These are phyloP conservation scores for Anabacerthia variegaticeps DNA, from an alignment of 2,797 vertebrate species.

Conservation along the genomic window DNA sequence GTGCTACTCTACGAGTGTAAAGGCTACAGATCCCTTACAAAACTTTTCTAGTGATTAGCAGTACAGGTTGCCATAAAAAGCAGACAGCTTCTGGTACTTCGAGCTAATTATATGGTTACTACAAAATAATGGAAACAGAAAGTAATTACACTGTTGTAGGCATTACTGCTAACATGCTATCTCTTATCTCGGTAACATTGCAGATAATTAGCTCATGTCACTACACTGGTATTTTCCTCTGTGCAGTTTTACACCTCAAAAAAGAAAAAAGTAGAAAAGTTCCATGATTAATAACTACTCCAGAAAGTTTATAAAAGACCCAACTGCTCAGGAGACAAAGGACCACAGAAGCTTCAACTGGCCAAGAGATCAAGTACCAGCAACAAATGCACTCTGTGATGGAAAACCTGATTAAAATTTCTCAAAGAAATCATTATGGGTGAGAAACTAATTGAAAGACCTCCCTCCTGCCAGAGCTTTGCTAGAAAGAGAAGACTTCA, in stretches of 20 bases:
- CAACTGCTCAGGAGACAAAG: constrained; percentile 39
- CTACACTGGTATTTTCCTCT: background rate
- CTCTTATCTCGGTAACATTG: constrained; percentile 6
- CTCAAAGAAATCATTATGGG: constrained; percentile 73
- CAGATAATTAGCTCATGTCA: constrained; percentile 39
- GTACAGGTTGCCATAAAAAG: constrained; percentile 47
- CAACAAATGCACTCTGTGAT: constrained; percentile 56
- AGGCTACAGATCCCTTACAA: background rate
- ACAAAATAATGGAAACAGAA: constrained; percentile 32
- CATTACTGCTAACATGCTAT: constrained; percentile 39
- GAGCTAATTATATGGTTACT: constrained; percentile 41
- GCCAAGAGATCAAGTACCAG: constrained; percentile 62
- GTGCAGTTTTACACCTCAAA: background rate
- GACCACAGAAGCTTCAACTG: constrained; percentile 39
- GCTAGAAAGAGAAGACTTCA: constrained; percentile 62
- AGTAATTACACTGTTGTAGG: constrained; percentile 27
- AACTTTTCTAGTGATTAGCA: constrained; percentile 44
- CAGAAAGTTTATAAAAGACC: constrained; percentile 45
- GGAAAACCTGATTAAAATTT: constrained; percentile 73
- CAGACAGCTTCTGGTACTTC: constrained; percentile 35
- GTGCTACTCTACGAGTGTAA: background rate
- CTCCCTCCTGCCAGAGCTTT: constrained; percentile 67
- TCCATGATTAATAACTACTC: constrained; percentile 18
- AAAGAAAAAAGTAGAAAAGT: constrained; percentile 11
- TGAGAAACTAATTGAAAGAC: constrained; percentile 68